Conservation (phyloP, 2,113 vertebrate species). For the Gadus macrocephalus region DNA sequence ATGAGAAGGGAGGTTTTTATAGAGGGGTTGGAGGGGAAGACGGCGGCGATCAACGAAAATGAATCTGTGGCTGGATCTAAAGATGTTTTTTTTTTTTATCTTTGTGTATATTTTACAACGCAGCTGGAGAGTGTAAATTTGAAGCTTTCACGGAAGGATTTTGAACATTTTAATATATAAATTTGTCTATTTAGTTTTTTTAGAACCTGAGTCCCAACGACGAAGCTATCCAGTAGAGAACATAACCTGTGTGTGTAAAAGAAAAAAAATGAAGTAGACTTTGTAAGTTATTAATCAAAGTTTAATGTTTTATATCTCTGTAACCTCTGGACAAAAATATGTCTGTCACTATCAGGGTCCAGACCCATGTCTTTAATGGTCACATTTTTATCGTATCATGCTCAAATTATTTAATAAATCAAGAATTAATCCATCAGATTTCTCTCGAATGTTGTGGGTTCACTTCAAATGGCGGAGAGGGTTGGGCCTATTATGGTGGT, state of each 20-base stretch:
- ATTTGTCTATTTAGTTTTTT: conserved; percentile 75
- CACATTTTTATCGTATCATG: conserved; percentile 65
- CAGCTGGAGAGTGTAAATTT: conserved; percentile 69
- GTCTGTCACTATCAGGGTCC: conserved; percentile 53
- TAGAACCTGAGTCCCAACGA: conserved; percentile 55
- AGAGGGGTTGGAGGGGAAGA: not conserved
- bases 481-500: not conserved
- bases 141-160: conserved; percentile 72
- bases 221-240: conserved; percentile 64
- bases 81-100: conserved; percentile 53
- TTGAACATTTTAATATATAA: conserved; percentile 78
- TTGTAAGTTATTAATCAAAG: conserved; percentile 63
- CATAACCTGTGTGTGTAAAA: conserved; percentile 61
- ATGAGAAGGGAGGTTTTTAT: not conserved
- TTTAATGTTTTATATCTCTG: conserved; percentile 65
- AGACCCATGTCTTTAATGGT: conserved; percentile 53
- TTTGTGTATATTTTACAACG: conserved; percentile 70
- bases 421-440: conserved; percentile 45
- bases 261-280: conserved; percentile 47
- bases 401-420: conserved; percentile 68
- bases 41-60: conserved; percentile 19
- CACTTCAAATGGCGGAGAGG: not conserved
- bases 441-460: not conserved
- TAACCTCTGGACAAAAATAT: conserved; percentile 53
- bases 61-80: conserved; percentile 44